Base-by-base conservation (phyloP, 2,113 vertebrate species). In the Megaptera novaeangliae region DNA sequence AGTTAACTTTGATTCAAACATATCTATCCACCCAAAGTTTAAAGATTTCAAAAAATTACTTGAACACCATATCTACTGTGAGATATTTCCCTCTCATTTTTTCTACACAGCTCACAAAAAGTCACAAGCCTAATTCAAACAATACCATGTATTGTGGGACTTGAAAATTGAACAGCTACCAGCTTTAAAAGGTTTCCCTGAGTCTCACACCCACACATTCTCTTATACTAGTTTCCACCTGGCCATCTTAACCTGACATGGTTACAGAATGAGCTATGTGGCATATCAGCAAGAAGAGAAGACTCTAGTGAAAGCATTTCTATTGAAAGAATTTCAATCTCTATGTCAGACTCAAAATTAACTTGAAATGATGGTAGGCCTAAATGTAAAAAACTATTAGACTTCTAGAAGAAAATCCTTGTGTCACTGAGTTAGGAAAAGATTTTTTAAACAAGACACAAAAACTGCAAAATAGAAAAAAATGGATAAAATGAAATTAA, bases 361-460 rank as follows among this genome's bases (percentile, higher is more conserved):
- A 94, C 39, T 61, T 92, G n/a, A 90, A 90, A 95, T 71, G 14
- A 94, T 39, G 15, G 17, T 72, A 77, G 59, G 75, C 8, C 23
- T 85, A 72, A 88, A 72, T 46, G 4, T 39, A 72, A 96, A 87
- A 83, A 71, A 25, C 15, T 39, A 81, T 85, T 34, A 29, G 63
- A 44, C 49, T 93, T 84, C 29, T 68, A 44, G 55, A 91, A 89
- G 27, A 91, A 93, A 94, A 91, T 90, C 13, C 63, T 88, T 96
- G 29, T 83, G 25, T 88, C 63, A 81, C 6, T 88, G 36, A 39
- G 31, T 84, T 84, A 95, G 12, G 52, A 10, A 92, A 89, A 90
- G n/a, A 41, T 81, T 92, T 94, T 72, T 95, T 81, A 97, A 92
- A 10, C n/a, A 68, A 92, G 27, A 94, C 8, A 82, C 64, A 55